phyloP scores from a whole-genome alignment of 2,113 vertebrate species.

The Fregetta grallaria region DNA sequence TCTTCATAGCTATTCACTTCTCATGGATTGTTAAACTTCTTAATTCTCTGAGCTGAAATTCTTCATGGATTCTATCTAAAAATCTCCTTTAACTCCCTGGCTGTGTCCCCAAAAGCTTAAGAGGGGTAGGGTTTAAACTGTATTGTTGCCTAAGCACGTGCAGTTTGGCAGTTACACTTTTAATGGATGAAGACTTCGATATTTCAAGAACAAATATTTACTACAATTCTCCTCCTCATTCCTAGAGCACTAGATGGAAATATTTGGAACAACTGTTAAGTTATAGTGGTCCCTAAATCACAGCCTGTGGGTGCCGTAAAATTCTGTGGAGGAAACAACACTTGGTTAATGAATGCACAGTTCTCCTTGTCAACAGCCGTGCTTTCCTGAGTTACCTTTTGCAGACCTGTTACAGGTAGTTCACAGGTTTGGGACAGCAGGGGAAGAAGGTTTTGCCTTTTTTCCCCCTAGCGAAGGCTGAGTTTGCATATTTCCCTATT shows the following conservation, averaged over 20 bases:
- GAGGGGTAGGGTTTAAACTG: not conserved
- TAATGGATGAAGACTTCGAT: not conserved
- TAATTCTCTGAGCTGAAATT: not conserved
- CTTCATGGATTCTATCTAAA: not conserved
- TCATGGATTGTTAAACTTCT: not conserved
- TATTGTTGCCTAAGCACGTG: not conserved
- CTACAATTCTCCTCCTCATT: not conserved
- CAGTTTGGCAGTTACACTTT: not conserved
- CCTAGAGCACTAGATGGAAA: not conserved
- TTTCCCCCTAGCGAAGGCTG: not conserved
- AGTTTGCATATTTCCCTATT: not conserved
- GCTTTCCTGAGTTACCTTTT: not conserved
- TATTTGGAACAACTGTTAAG: not conserved
- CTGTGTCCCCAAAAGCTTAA: not conserved
- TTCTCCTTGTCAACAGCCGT: not conserved
- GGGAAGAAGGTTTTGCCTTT: not conserved
- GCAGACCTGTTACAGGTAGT: not conserved
- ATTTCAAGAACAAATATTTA: not conserved
- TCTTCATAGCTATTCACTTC: not conserved
- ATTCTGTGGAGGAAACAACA: not conserved
- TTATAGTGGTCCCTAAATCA: not conserved
- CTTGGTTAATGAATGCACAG: not conserved
- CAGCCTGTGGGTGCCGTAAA: not conserved
- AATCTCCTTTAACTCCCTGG: not conserved
- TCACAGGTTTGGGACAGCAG: not conserved